phyloP scores from a whole-genome alignment of 1,140 invertebrate genomes.

The Octopus sinensis region DNA sequence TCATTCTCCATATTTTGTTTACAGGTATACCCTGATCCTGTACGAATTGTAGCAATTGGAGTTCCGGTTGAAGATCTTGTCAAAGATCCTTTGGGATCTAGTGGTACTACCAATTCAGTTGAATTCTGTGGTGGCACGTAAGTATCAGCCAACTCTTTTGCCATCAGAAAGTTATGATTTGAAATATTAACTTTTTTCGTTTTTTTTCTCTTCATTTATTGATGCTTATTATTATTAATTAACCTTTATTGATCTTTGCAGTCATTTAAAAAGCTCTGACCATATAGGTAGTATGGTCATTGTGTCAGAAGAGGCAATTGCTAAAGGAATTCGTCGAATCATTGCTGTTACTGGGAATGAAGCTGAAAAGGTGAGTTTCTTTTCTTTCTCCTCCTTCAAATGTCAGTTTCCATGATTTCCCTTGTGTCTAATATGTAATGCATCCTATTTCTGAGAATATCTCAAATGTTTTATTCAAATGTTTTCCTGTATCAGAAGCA shows the following conservation, averaged over 20 bases:
- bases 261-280: slow-evolving; percentile 77
- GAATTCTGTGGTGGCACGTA: slow-evolving; percentile 99
- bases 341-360: slow-evolving; percentile 94
- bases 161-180: not conserved
- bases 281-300: slow-evolving; percentile 96
- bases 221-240: not conserved
- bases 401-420: too few relatives aligned
- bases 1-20: slow-evolving; percentile 7
- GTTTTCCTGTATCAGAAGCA: too few relatives aligned
- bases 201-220: not conserved
- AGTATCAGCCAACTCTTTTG: slow-evolving; percentile 37
- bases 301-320: slow-evolving; percentile 95
- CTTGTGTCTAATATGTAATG: too few relatives aligned
- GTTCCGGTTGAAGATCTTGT: slow-evolving; percentile 87
- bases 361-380: slow-evolving; percentile 65
- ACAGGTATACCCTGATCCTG: slow-evolving; percentile 94
- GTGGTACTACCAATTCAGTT: slow-evolving; percentile 84
- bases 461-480: too few relatives aligned
- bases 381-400: too few relatives aligned
- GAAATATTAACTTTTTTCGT: not conserved
- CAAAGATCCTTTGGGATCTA: slow-evolving; percentile 75
- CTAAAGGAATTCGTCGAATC: slow-evolving; percentile 96
- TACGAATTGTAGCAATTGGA: slow-evolving; percentile 92
- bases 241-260: slow-evolving; percentile 45
- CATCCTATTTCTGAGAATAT: too few relatives aligned